Base-by-base conservation (phyloP, 2,888 invertebrate genomes). In the Esperia sulphurella region DNA sequence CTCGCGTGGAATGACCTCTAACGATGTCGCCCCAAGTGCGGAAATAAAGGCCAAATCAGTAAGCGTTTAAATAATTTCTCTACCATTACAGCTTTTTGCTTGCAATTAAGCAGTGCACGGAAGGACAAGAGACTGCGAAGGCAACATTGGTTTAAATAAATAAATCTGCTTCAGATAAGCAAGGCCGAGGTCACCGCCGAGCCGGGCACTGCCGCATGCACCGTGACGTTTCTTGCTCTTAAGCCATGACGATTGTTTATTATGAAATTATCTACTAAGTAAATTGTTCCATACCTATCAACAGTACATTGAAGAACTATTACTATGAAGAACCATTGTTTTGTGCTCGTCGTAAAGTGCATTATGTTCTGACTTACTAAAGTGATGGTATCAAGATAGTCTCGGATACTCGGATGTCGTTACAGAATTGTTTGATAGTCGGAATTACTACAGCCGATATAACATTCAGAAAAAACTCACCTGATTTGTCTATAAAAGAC, bases 91-190 rank as follows among this genome's bases (percentile, higher is more conserved):
- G 8, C 10, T 46, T 46, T 40, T 46, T 46, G 37, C 14, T 10
- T 30, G 35, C 3, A 30, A 30, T 7, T 43, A 31, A 28, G 13
- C 14, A 46, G 31, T 14, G 30, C 35, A 39, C 14, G 35, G 42
- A 35, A 40, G 31, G 14, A 39, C 41, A 40, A 31, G 43, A 46
- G 31, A 48, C 35, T 38, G 31, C 35, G 33, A 41, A 48, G 58
- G 59, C 53, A 54, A 61, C 49, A 53, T 49, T 48, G 45, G 59
- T 53, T 56, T 62, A 61, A 71, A 69, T 63, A 68, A 66, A 71
- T 71, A 69, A 77, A 76, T 75, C 73, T 67, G 66, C 63, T 55
- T 51, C 59, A 68, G 73, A 75, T 76, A 75, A 78, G 73, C 69
- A 71, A 72, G 74, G 76, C 71, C 82, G 75, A 82, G 83, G 80